Evolutionary conservation across 2,888 invertebrate species (phyloP).

Genomic region (Lasioglossum vierecki): DNA sequence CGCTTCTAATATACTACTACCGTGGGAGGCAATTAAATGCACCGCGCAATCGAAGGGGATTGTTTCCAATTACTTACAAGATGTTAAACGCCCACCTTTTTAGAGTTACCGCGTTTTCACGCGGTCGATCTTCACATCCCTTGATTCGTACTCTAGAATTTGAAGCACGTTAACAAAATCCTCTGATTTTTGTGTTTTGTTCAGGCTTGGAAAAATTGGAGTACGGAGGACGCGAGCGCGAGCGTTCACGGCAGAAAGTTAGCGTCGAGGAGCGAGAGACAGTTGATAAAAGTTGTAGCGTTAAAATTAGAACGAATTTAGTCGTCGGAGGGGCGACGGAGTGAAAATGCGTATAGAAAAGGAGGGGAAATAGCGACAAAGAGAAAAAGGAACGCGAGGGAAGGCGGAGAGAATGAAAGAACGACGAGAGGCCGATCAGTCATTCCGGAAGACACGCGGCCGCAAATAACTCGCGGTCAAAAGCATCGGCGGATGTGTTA

Average conservation of each 20-base stretch:
- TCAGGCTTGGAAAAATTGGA: background rate
- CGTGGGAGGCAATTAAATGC: constrained; percentile 18
- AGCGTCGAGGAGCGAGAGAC: background rate
- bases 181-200: too few relatives aligned
- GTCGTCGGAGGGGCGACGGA: background rate
- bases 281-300: background rate
- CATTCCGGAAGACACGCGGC: constrained; percentile 41
- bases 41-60: background rate
- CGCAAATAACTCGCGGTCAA: constrained; percentile 53
- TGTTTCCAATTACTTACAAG: background rate
- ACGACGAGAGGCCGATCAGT: constrained; percentile 43
- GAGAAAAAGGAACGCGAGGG: constrained; percentile 10
- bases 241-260: background rate
- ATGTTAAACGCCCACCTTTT: background rate
- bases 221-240: background rate
- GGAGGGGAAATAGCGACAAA: background rate
- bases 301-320: background rate
- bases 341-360: background rate
- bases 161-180: background rate
- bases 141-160: background rate
- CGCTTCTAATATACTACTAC: background rate
- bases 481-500: constrained; percentile 42
- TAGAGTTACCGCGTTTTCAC: background rate
- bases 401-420: constrained; percentile 4
- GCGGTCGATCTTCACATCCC: background rate